Evolutionary conservation across 1,140 invertebrate genomes (phyloP).

Genomic region (Listronotus bonariensis): DNA sequence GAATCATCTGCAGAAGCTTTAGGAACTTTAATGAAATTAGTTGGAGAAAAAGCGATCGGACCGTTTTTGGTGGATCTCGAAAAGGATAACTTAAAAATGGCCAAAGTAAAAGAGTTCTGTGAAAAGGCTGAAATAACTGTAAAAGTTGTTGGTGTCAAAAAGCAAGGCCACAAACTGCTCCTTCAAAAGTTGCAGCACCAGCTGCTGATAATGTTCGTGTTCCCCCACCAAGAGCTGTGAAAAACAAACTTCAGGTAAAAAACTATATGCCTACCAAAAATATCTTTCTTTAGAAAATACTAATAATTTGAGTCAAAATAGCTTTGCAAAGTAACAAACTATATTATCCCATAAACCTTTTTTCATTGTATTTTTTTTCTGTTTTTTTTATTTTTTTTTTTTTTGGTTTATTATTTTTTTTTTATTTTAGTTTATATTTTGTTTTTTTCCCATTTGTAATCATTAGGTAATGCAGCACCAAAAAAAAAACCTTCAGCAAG

Average conservation of each 20-base stretch:
- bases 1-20: constrained; percentile 88
- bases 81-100: constrained; percentile 88
- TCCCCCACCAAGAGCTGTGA: constrained; percentile 30
- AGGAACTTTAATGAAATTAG: constrained; percentile 92
- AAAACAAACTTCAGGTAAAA: constrained; percentile 23
- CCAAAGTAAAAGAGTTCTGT: constrained; percentile 93
- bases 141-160: constrained; percentile 67
- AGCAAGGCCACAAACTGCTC: constrained; percentile 63
- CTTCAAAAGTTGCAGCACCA: constrained; percentile 58
- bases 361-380: not conserved
- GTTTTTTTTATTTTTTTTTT: constrained; percentile 6
- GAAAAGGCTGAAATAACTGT: constrained; percentile 88
- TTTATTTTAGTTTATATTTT: constrained; percentile 22
- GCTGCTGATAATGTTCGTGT: constrained; percentile 53
- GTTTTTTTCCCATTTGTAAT: constrained; percentile 5
- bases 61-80: constrained; percentile 89
- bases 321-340: too few species aligned
- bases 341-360: too few species aligned
- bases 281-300: too few species aligned
- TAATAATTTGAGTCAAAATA: too few species aligned
- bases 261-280: too few species aligned
- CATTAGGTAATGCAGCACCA: constrained; percentile 22
- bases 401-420: constrained; percentile 7
- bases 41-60: constrained; percentile 87
- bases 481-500: constrained; percentile 51